These are phyloP conservation scores for Ploceus nigricollis DNA, from an alignment of 2,113 vertebrate species.

Conservation along the genomic window DNA sequence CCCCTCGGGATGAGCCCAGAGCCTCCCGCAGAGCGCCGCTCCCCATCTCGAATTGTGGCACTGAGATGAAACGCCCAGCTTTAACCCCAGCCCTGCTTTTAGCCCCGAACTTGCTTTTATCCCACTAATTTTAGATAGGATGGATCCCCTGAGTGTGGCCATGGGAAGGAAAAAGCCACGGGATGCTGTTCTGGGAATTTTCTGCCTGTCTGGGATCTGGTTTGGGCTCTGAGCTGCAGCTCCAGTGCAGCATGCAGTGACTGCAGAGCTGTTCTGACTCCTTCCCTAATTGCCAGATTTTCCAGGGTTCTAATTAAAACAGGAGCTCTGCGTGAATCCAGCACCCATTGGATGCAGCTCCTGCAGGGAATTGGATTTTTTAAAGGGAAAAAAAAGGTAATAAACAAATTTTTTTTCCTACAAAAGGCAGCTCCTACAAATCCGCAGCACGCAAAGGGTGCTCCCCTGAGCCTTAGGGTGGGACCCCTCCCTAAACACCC, in stretches of 20 bases:
- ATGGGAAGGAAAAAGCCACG: not conserved
- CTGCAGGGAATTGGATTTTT: not conserved
- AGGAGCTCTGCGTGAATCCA: not conserved
- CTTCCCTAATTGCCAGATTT: not conserved
- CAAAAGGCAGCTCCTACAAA: not conserved
- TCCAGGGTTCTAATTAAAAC: not conserved
- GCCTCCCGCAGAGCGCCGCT: accelerated
- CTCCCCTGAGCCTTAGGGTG: not conserved
- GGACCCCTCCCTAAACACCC: not conserved
- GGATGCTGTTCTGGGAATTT: not conserved
- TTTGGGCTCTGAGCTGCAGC: not conserved
- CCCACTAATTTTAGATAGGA: not conserved
- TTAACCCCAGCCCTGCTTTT: not conserved
- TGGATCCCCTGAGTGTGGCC: too few species aligned
- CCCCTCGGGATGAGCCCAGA: not conserved
- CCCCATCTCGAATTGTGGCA: accelerated
- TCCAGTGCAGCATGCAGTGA: not conserved
- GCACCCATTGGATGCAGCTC: not conserved
- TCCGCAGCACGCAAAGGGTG: not conserved
- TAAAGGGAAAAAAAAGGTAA: too few species aligned
- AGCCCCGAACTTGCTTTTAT: not conserved
- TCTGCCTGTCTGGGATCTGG: accelerated
- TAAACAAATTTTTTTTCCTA: not conserved
- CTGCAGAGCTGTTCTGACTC: not conserved
- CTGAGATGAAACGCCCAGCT: accelerated